Evolutionary conservation across 92 coral and sea anemone species (phyloP), one percentile per base, ranked within the genome.

Genomic region (Palythoa grandiflora): DNA sequence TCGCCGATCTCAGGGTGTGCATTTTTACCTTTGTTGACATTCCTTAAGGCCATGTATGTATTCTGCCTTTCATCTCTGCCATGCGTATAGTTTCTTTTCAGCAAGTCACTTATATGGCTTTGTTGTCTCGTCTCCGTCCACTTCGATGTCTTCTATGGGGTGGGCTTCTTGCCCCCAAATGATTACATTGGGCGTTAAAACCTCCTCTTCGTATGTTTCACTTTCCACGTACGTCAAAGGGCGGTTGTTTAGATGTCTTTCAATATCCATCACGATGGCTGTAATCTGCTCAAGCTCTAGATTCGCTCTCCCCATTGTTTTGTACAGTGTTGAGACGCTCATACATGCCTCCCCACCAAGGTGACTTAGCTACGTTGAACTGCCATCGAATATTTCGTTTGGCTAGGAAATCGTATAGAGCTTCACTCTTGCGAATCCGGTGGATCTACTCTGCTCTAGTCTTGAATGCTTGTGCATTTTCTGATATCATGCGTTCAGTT

Each of bases 331-430:
- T 90, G 38, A 86, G 70, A 44, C 87, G 65, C 66, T 89, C 91
- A 40, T 89, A 89, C 71, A 89, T 60, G 6, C 89, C 89, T 84
- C 92, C 89, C 92, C 92, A 89, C 92, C 92, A 84, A 10, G 92
- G 89, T 47, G 89, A 84, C 53, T 68, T 89, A 6, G 86, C 70
- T 1, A 89, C 53, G 39, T 89, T 89, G 63, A 89, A 89, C 71
- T 28, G 28, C 28, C 28, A 28, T 28, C 28, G 28, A 28, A 28
- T 28, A 28, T 28, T 28, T 28, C 28, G 28, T 28, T 28, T 28
- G 28, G 28, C 28, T 28, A 28, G 28, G 28, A 28, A 28, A 28
- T 28, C 28, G 0, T 28, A 28, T 28, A 28, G 28, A 28, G 28
- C 28, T 28, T 28, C 28, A 28, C 28, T 28, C 28, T 28, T 28